Conservation (phyloP, 2,113 vertebrate species). For the Empidonax traillii region DNA sequence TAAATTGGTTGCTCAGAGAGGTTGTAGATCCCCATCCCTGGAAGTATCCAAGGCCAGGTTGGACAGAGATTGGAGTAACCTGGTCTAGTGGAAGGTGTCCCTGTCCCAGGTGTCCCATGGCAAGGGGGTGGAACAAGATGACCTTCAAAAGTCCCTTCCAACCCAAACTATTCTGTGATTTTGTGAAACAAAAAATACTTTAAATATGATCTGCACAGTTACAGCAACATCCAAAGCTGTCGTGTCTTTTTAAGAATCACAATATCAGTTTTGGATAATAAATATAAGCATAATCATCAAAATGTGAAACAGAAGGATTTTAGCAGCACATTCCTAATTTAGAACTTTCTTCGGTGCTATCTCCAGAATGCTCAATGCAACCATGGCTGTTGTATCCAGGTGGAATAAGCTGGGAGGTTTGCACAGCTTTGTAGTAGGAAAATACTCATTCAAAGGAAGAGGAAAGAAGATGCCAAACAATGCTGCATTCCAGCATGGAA, state of each 20-base stretch:
- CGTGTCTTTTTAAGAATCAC: background rate
- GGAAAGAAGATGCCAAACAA: background rate
- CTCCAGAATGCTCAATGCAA: background rate
- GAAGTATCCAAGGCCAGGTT: background rate
- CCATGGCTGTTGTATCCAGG: background rate
- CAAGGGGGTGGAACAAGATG: background rate
- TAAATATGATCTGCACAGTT: background rate
- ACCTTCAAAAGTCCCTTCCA: background rate
- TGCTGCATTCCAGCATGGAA: background rate
- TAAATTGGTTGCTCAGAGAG: background rate
- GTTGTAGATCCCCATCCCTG: background rate
- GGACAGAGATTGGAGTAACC: rapidly evolving
- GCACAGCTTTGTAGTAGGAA: background rate
- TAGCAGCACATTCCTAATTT: background rate
- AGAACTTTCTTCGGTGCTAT: background rate
- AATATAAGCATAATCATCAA: background rate
- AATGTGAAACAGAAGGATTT: background rate
- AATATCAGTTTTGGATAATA: background rate
- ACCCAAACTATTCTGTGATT: background rate
- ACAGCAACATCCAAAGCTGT: background rate
- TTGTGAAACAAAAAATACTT: background rate
- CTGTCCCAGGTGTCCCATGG: background rate
- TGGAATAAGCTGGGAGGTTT: background rate
- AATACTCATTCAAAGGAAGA: background rate
- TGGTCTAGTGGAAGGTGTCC: background rate